phyloP scores from a whole-genome alignment of 2,888 invertebrate species.

The Lepidochitona cinerea region DNA sequence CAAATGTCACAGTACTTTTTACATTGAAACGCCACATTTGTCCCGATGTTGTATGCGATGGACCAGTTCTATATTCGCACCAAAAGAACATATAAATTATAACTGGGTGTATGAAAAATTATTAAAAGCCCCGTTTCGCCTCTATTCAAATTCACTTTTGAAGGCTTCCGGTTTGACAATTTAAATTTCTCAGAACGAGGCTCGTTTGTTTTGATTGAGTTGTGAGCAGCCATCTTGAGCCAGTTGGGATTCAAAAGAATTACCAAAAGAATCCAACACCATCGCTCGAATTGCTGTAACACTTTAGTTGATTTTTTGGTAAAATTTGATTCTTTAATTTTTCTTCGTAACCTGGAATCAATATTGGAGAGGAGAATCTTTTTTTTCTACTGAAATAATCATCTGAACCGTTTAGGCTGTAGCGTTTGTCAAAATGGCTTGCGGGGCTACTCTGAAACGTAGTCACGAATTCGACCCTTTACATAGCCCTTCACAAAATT shows the following conservation, averaged over 20 bases:
- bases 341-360: too few species aligned
- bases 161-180: neutral
- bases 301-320: too few species aligned
- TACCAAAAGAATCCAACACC: neutral
- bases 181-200: slow-evolving; percentile 27
- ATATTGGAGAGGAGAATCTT: too few species aligned
- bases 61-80: too few species aligned
- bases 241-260: neutral
- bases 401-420: neutral
- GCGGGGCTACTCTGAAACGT: slow-evolving; percentile 93
- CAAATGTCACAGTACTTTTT: too few species aligned
- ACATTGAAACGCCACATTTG: too few species aligned
- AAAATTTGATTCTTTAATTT: too few species aligned
- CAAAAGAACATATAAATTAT: too few species aligned
- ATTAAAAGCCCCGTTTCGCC: too few species aligned
- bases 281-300: neutral
- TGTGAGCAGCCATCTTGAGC: slow-evolving; percentile 20
- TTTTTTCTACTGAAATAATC: neutral
- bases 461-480: slow-evolving; percentile 94
- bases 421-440: slow-evolving; percentile 86
- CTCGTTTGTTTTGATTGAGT: slow-evolving; percentile 34
- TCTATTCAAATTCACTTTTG: too few species aligned
- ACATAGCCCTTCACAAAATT: slow-evolving; percentile 80
- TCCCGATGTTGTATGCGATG: too few species aligned
- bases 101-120: too few species aligned